Base-by-base conservation (phyloP, 2,113 vertebrate species). In the Carassius gibelio region DNA sequence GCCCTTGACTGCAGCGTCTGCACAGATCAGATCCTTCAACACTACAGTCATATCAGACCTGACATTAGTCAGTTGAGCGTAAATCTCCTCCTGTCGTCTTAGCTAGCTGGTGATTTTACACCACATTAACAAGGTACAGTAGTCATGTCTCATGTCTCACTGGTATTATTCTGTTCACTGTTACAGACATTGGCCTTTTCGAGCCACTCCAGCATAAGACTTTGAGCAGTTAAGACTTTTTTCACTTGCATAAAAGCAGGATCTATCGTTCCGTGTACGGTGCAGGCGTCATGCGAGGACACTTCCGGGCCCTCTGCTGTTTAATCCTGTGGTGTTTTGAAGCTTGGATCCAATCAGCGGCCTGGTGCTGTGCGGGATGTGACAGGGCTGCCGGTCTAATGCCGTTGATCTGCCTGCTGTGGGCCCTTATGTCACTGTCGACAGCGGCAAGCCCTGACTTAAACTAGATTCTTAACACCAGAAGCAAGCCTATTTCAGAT, bases 351-450 rank as follows among this genome's bases (percentile, higher is more conserved):
- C 68, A 82, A 72, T 82, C 81, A 71, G 64, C 13, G n/a, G 48
- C 50, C 30, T 59, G 30, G 34, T 59, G 84, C 62, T 85, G 62
- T 77, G 75, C 75, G 17, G 83, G 64, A 85, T 85, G 83, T 78
- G 75, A 68, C 84, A 69, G 30, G 30, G 75, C 62, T 42, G 84
- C 66, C 30, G 50, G 68, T 82, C 66, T 71, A 55, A 72, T 82
- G 68, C 81, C 23, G 66, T 69, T 71, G 84, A 85, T 79, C 84
- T 38, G 75, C 84, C 52, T 85, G 84, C 84, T 85, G 84, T 55
- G 55, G 75, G 62, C 79, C 84, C 84, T 85, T 85, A 85, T 85
- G 75, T 68, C 50, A 15, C 64, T 75, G 55, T 68, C 19, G 42
- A 55, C 74, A 55, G 59, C 62, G 52, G 83, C 48, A 7, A 55